Conservation (phyloP, 2,888 invertebrate genomes). For the Cheilosia impressa region DNA sequence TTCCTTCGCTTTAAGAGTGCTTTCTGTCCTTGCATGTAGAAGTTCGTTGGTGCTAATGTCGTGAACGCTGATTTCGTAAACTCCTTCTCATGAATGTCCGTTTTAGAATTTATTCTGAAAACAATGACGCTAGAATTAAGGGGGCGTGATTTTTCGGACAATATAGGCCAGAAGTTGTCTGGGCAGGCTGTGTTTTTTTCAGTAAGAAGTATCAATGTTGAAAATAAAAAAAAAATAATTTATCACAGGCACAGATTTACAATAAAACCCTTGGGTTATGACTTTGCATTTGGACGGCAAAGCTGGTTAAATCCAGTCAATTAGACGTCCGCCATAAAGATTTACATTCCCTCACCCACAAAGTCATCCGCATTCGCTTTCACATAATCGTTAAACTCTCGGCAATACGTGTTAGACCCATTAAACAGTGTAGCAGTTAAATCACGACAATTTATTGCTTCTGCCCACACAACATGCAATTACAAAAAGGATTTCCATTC, state of each 20-base stretch:
- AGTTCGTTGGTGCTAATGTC: no score
- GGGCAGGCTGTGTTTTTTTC: no score
- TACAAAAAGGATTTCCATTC: constrained; percentile 73
- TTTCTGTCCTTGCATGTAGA: no score
- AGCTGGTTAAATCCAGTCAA: neutral
- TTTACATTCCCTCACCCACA: neutral
- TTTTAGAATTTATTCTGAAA: no score
- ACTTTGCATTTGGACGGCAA: neutral
- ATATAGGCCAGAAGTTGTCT: no score
- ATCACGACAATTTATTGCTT: constrained; percentile 71
- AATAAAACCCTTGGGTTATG: neutral
- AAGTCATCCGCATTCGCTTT: neutral
- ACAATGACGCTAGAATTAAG: no score
- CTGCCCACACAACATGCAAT: constrained; percentile 72
- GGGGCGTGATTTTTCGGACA: no score
- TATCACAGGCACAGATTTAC: neutral
- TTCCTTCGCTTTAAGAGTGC: no score
- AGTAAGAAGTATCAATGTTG: no score
- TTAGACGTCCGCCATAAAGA: neutral
- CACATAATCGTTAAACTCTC: constrained; percentile 59
- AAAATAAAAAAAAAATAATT: no score
- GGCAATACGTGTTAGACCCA: constrained; percentile 64
- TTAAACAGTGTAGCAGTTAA: constrained; percentile 64
- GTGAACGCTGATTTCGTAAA: no score
- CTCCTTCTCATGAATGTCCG: no score